Evolutionary conservation across 2,888 invertebrate species (phyloP).

Genomic region (Molorchus minor): DNA sequence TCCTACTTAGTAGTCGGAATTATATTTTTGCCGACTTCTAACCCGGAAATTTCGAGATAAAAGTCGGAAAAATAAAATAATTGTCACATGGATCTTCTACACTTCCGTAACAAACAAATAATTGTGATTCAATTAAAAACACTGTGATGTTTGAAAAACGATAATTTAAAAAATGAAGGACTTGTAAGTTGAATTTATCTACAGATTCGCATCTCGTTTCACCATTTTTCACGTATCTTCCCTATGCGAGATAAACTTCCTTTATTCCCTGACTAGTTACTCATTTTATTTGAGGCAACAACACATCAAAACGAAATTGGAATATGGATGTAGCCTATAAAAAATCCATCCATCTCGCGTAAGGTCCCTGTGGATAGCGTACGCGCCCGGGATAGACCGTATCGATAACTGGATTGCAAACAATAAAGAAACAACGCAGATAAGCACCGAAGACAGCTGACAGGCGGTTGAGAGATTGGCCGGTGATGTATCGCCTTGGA

Average conservation of each 20-base stretch:
- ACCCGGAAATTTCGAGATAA: no score
- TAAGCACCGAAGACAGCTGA: constrained; percentile 63
- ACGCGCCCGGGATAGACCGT: constrained; percentile 54
- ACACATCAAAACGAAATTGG: constrained; percentile 43
- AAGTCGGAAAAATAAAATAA: no score
- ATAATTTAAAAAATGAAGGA: no score
- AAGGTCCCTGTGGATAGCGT: constrained; percentile 59
- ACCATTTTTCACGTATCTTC: no score
- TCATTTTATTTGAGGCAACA: constrained; percentile 41
- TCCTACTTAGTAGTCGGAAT: no score
- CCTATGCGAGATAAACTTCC: constrained; percentile 12
- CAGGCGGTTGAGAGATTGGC: constrained; percentile 63
- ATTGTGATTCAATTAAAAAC: no score
- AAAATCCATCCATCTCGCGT: constrained; percentile 62
- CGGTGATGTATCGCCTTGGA: constrained; percentile 56
- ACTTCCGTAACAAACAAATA: no score
- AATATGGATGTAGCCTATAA: constrained; percentile 53
- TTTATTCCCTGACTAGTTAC: constrained; percentile 32
- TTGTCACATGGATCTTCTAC: no score
- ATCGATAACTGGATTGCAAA: constrained; percentile 64
- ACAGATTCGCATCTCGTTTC: no score
- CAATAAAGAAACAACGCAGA: constrained; percentile 64
- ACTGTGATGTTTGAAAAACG: no score
- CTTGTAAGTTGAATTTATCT: no score
- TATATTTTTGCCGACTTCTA: no score